A percentile compares a stretch with the other conserved stretches of the same genome.
Conservation (phyloP, 2,113 vertebrate genomes). For the Chloropsis cyanopogon region DNA sequence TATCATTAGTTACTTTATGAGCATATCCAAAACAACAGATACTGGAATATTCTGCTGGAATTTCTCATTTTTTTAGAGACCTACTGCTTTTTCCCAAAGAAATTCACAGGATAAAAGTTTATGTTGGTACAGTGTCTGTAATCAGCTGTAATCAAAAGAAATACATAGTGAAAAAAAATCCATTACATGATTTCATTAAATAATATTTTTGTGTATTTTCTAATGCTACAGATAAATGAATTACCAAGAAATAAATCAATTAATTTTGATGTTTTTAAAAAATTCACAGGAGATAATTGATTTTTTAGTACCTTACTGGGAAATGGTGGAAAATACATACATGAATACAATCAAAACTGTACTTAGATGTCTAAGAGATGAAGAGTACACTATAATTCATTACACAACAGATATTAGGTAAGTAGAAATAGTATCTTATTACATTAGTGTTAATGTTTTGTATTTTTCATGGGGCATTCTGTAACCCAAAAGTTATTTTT, state of each 20-base stretch:
- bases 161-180: background rate
- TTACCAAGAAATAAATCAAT: background rate
- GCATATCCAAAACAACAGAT: background rate
- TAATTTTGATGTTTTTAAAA: slow-evolving; percentile 1
- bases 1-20: background rate
- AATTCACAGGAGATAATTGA: slow-evolving; percentile 79
- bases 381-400: slow-evolving; percentile 63
- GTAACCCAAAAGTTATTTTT: background rate
- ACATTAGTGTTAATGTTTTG: background rate
- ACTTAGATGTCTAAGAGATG: slow-evolving; percentile 81
- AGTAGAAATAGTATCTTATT: slow-evolving; percentile 2
- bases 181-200: background rate
- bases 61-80: background rate
- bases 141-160: background rate
- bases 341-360: slow-evolving; percentile 75
- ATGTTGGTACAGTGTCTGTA: background rate
- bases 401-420: slow-evolving; percentile 82
- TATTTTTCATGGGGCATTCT: background rate
- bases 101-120: background rate
- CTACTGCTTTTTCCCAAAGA: background rate
- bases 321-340: slow-evolving; percentile 79
- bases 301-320: slow-evolving; percentile 83
- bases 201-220: background rate
- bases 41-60: background rate
- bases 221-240: background rate